These are phyloP conservation scores for Oryctes rhinoceros DNA, from an alignment of 1,140 invertebrate genomes.

Conservation along the genomic window DNA sequence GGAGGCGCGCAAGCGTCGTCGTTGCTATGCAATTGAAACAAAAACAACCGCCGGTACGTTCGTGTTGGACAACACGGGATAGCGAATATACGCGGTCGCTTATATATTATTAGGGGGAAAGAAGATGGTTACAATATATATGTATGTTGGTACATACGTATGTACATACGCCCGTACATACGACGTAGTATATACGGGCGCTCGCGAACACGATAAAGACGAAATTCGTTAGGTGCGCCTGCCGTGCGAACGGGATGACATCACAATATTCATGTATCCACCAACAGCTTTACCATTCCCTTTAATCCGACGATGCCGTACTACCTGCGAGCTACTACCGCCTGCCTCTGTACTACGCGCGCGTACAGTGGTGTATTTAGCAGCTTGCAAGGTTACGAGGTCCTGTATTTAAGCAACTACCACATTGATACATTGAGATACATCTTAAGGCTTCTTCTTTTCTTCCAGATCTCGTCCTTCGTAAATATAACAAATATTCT, in stretches of 20 bases:
- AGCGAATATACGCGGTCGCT: slow-evolving; percentile 10
- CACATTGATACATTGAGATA: too few species aligned
- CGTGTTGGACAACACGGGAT: slow-evolving; percentile 28
- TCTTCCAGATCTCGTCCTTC: too few species aligned
- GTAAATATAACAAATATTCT: too few species aligned
- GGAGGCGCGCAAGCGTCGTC: slow-evolving; percentile 18
- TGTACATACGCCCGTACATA: too few species aligned
- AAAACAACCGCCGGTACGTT: slow-evolving; percentile 30
- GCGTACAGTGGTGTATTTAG: background rate
- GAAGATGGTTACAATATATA: slow-evolving; percentile 33
- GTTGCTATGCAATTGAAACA: slow-evolving; percentile 35
- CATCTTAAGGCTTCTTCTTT: too few species aligned
- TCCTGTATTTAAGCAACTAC: too few species aligned
- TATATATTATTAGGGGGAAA: slow-evolving; percentile 35
- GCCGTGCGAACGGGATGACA: slow-evolving; percentile 7
- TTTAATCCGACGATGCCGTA: slow-evolving; percentile 4
- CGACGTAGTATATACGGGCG: slow-evolving; percentile 21
- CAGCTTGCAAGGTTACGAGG: too few species aligned
- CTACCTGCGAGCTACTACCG: background rate
- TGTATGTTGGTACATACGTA: background rate
- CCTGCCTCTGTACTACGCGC: slow-evolving; percentile 21
- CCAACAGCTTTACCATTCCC: slow-evolving; percentile 20
- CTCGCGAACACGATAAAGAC: slow-evolving; percentile 18
- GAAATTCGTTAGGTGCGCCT: background rate
- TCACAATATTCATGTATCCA: slow-evolving; percentile 5